Conservation (phyloP, 1,140 invertebrate genomes). For the Musca vetustissima region DNA sequence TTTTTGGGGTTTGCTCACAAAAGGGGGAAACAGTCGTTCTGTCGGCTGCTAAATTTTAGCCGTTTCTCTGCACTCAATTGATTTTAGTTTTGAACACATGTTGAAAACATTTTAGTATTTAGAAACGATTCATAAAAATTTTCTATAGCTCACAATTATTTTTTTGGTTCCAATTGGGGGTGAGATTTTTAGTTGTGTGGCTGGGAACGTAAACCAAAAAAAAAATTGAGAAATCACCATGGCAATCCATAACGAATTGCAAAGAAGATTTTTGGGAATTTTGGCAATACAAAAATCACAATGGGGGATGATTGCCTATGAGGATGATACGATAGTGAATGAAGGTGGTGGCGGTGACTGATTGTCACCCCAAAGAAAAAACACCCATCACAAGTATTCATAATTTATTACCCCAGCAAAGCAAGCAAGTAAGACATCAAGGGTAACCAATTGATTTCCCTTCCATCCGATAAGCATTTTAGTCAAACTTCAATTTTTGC, state of each 20-base stretch:
- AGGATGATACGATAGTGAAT: constrained; percentile 1
- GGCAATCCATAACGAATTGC: constrained; percentile 10
- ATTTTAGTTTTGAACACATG: constrained; percentile 22
- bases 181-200: background rate
- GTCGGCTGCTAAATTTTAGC: too few species aligned
- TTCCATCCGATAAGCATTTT: too few species aligned
- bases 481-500: too few species aligned
- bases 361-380: background rate
- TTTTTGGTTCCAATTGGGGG: constrained; percentile 2
- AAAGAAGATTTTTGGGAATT: constrained; percentile 2
- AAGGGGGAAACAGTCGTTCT: too few species aligned
- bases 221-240: background rate
- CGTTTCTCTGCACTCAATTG: background rate
- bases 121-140: constrained; percentile 7
- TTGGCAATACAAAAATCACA: background rate
- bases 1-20: too few species aligned
- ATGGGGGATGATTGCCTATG: background rate
- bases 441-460: too few species aligned
- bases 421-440: background rate
- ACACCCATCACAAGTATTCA: too few species aligned
- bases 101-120: constrained; percentile 3
- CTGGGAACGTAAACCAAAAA: background rate
- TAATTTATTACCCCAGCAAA: background rate
- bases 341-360: background rate
- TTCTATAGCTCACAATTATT: too few species aligned